Evolutionary conservation across 2,797 vertebrate species (phyloP), one percentile per base, ranked within the genome.

Genomic region (Phrynocephalus vlangalii): DNA sequence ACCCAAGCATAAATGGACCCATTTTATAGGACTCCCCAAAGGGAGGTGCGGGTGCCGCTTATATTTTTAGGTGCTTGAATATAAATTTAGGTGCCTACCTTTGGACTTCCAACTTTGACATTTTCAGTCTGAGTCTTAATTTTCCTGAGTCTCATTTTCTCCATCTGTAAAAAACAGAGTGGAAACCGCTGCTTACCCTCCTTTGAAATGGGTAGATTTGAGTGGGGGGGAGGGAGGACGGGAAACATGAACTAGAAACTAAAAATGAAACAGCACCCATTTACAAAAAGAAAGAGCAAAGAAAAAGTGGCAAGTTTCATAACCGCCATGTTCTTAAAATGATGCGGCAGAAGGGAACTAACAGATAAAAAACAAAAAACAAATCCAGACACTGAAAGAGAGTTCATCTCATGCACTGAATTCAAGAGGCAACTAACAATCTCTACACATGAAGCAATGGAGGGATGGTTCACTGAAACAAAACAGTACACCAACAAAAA

Each of bases 1-100:
- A 88, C 78, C 82, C 79, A 84, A 81, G 63, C 86, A 75, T 87
- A 89, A 91, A 85, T 5, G 89, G 81, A 71, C 90, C 1, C 56
- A 83, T 56, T 71, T 18, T 72, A 85, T 63, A 90, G 38, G 88
- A 76, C 87, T 91, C 52, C 80, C 28, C 20, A 16, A 85, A 1
- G 79, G 56, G 56, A 79, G 66, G 50, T 48, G 28, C 33, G 88
- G 82, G 88, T 86, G 78, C 90, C 6, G 18, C 71, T 88, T 88
- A 85, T 50, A 5, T 80, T 84, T 82, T 60, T 71, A 91, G 18
- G 79, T 84, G 77, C 82, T 68, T 50, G 92, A n/a, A 44, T 6
- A n/a, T 20, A 28, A 1, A 22, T 2, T 88, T 87, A 66, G 50
- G 77, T 26, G 73, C 38, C 85, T 52, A 75, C 28, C 60, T 82